phyloP scores from a whole-genome alignment of 1,140 invertebrate species.

The Drosophila ercepeae region DNA sequence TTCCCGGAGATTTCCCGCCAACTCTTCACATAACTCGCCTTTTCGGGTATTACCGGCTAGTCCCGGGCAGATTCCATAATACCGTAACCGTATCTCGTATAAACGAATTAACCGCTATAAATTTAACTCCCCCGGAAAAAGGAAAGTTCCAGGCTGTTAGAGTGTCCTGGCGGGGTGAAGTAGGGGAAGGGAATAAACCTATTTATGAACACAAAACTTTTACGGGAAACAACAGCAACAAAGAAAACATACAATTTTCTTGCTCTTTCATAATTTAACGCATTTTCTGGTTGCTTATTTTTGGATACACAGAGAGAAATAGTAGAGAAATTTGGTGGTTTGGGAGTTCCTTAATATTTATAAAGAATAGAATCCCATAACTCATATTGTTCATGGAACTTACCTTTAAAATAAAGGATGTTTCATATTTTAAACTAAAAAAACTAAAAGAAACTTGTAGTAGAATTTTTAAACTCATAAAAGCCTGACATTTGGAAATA shows the following conservation, averaged over 20 bases:
- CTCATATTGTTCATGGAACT: no score
- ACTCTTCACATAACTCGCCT: conserved; percentile 63
- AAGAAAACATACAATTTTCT: conserved; percentile 8
- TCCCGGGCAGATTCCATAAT: conserved; percentile 12
- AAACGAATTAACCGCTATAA: conserved; percentile 47
- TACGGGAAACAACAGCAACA: conserved; percentile 46
- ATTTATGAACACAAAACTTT: conserved; percentile 60
- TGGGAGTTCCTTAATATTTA: no score
- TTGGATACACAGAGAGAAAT: background rate
- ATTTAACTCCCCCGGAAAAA: conserved; percentile 17
- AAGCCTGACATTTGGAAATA: no score
- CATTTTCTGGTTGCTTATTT: conserved; percentile 30
- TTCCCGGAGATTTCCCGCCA: conserved; percentile 2
- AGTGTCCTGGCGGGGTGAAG: conserved; percentile 33
- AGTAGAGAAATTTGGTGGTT: background rate
- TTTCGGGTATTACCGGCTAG: conserved; percentile 33
- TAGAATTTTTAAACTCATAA: no score
- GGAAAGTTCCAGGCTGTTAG: conserved; percentile 18
- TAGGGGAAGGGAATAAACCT: conserved; percentile 11
- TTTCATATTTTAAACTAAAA: no score
- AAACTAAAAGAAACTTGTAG: no score
- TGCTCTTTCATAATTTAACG: conserved; percentile 42
- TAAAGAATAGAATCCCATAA: no score
- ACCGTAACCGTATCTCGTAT: conserved; percentile 13
- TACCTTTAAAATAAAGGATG: no score